Base-by-base conservation (phyloP, 1,140 invertebrate genomes). In the Sycophila sp. region DNA sequence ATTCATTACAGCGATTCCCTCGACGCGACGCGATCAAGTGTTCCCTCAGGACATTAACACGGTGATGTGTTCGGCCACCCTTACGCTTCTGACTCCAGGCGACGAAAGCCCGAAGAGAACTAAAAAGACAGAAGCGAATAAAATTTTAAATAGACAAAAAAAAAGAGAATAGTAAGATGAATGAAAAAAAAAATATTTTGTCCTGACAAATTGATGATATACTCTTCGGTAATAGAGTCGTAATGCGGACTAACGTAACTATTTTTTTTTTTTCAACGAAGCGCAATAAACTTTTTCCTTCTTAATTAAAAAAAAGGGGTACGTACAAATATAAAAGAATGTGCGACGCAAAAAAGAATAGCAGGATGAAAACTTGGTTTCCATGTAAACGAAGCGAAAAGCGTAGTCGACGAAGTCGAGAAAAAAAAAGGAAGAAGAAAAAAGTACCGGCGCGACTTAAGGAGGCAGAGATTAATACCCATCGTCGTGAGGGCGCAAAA, bases 1-100 rank as follows among this genome's bases (percentile, higher is more conserved):
- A 65, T 65, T 65, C 53, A 65, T 65, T 65, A 65, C 17, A 34
- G 34, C n/a, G 47, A 55, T 65, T 38, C 62, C 47, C 62, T 13
- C 5, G 62, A 28, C 24, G 47, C 49, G 62, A 65, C 47, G 40
- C 47, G 62, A 65, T 53, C 62, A 65, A 65, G 62, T 65, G 62
- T 38, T 40, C 62, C 62, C 62, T 10, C 4, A 26, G 49, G 62
- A 65, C 62, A 53, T 53, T 51, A 65, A 34, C n/a, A n/a, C 47
- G 13, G 3, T 5, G 13, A 15, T 8, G 10, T 24, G 47, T 65
- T 63, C 8, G 47, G 47, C 53, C 47, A 40, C 24, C 47, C 34
- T 65, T 40, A 38, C 47, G 22, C 22, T 65, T 45, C 7, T 8
- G 11, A 53, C 47, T n/a, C 38, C n/a, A 17, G 19, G 26, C 22